Evolutionary conservation across 2,888 invertebrate genomes (phyloP).

Genomic region (Helobdella robusta): DNA sequence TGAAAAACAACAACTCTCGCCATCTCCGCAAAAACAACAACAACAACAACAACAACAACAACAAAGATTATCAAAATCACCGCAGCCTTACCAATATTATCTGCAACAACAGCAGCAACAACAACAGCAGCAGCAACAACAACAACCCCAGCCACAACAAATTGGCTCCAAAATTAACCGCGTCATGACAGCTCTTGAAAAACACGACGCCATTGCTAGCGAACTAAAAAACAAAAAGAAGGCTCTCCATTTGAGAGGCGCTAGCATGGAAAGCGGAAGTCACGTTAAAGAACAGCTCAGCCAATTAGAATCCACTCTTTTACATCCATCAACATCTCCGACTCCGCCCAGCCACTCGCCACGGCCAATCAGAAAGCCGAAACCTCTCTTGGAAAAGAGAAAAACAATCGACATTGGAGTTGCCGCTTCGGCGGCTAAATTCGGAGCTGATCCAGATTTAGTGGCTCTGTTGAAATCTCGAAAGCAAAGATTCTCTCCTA

Average conservation of each 20-base stretch:
- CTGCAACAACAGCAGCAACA: no score
- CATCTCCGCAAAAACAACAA: no score
- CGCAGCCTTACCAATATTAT: no score
- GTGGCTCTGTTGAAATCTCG: slow-evolving; percentile 1
- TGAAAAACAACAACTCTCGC: no score
- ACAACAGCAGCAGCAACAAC: no score
- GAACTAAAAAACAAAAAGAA: slow-evolving; percentile 13
- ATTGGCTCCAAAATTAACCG: slow-evolving; percentile 7
- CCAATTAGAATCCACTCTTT: not conserved
- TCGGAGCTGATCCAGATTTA: slow-evolving; percentile 8
- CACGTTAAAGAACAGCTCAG: slow-evolving; percentile 11
- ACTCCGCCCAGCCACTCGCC: not conserved
- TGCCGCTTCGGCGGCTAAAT: not conserved
- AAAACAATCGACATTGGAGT: slow-evolving; percentile 3
- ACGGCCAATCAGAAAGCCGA: not conserved
- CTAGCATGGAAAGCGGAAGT: not conserved
- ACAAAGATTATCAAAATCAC: no score
- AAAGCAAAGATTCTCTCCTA: slow-evolving; percentile 14
- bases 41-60: no score
- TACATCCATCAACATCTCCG: not conserved
- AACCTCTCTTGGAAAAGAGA: not conserved
- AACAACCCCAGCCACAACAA: no score
- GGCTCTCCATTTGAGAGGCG: not conserved
- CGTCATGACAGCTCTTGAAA: slow-evolving; percentile 3
- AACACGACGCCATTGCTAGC: not conserved